phyloP scores from a whole-genome alignment of 2,888 invertebrate genomes.

The Odontomyia ornata region DNA sequence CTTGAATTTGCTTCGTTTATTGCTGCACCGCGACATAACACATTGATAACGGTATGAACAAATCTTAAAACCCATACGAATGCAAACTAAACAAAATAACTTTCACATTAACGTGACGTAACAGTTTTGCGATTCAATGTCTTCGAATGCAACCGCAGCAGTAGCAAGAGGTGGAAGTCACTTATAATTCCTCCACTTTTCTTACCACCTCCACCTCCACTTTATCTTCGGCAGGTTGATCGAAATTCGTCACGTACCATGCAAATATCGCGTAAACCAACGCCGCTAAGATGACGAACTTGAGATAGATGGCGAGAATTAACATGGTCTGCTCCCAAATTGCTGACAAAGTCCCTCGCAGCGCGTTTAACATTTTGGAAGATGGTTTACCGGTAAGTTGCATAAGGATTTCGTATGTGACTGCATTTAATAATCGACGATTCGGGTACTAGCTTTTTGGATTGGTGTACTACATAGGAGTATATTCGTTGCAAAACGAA shows the following conservation, averaged over 20 bases:
- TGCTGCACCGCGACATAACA: too few relatives aligned
- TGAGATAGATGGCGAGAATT: slow-evolving; percentile 59
- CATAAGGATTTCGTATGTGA: not conserved
- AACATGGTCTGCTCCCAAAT: slow-evolving; percentile 12
- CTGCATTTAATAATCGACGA: not conserved
- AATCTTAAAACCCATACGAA: not conserved
- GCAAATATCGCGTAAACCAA: slow-evolving; percentile 58
- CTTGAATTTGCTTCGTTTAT: too few relatives aligned
- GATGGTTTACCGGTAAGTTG: not conserved
- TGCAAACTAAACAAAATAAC: slow-evolving; percentile 51
- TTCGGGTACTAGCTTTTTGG: too few relatives aligned
- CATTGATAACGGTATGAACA: too few relatives aligned
- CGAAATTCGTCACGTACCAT: slow-evolving; percentile 59
- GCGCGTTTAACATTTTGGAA: not conserved
- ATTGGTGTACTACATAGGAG: too few relatives aligned
- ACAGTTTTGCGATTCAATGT: slow-evolving; percentile 43
- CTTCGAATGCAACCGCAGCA: slow-evolving; percentile 26
- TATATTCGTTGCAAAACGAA: too few relatives aligned
- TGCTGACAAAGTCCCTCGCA: not conserved
- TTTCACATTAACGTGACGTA: slow-evolving; percentile 49
- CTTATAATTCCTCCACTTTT: slow-evolving; percentile 22
- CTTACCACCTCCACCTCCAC: slow-evolving; percentile 1
- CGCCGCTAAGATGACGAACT: slow-evolving; percentile 58
- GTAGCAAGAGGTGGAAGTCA: not conserved
- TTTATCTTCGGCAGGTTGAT: slow-evolving; percentile 25